phyloP scores from a whole-genome alignment of 2,113 vertebrate species.

The Chlamydotis undulata region DNA sequence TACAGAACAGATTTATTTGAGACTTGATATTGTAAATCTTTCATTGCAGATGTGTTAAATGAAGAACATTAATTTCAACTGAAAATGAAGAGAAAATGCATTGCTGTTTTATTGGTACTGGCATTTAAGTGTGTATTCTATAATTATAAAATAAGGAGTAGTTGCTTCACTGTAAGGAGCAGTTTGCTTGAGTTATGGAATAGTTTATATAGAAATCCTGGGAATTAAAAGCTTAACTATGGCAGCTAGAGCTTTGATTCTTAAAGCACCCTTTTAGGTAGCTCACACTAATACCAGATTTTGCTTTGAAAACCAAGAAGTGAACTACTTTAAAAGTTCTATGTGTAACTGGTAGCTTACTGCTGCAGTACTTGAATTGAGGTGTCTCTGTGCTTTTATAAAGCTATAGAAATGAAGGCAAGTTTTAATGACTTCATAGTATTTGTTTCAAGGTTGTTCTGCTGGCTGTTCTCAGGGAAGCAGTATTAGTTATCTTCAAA shows the following conservation, averaged over 20 bases:
- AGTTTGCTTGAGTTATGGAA: neutral
- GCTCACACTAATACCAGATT: neutral
- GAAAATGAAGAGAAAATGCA: neutral
- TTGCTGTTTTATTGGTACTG: neutral
- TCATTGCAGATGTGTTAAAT: neutral
- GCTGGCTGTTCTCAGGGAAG: neutral
- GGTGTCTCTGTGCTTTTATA: neutral
- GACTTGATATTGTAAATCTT: neutral
- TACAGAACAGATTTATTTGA: neutral
- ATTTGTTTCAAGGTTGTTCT: neutral
- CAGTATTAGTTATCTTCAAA: neutral
- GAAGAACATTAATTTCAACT: neutral
- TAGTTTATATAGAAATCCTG: neutral
- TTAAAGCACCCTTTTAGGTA: neutral
- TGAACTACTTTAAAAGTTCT: neutral
- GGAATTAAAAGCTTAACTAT: neutral
- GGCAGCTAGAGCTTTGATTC: neutral
- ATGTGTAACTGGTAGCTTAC: neutral
- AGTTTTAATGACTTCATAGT: neutral
- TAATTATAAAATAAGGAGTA: neutral
- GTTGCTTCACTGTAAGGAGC: neutral
- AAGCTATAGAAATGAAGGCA: neutral
- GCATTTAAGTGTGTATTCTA: fast-evolving
- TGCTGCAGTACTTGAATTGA: neutral
- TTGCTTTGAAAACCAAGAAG: neutral